Base-by-base conservation (phyloP, 2,113 vertebrate species). In the Albula glossodonta region DNA sequence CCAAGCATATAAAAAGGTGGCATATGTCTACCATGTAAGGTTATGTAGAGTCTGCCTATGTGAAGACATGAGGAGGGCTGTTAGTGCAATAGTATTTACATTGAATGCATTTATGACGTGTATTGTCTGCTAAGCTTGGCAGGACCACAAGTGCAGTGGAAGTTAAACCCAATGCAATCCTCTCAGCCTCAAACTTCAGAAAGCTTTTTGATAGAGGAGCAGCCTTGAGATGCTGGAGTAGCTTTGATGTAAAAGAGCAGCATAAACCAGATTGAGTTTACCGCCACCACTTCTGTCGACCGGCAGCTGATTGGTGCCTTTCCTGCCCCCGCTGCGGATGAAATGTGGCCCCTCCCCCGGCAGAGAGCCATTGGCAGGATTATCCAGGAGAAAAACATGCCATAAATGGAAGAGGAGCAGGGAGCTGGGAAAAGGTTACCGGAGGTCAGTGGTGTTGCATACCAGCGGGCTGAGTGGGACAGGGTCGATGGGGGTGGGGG, bases 381-480 rank as follows among this genome's bases (percentile, higher is more conserved):
- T 4, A 89, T 87, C 80, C 80, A 79, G 51, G 86, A 87, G 85
- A 81, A 86, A 85, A 66, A 53, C 93, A 92, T 90, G 92, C 95
- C 96, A 93, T 96, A 96, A 96, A 96, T 86, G 93, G 95, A 92
- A 83, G 95, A 93, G 70, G 95, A 93, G 60, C 17, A 12, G 53
- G 31, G 31, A 41, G 94, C 96, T 96, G 89, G 95, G 92, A 86
- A 93, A 93, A 93, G 96, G 96, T 96, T 95, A 94, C 90, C 81
- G 8, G 60, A 94, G 96, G 96, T 96, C 96, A 95, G 95, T 93
- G 94, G 95, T 96, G 96, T 96, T 94, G 95, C 95, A 96, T 97
- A 96, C 96, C 96, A 96, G 63, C 2, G n/a, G 19, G 63, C 22
- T 17, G 19, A 25, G 22, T 17, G 63, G 22, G 63, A 15, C 12